Conservation (phyloP, 2,797 vertebrate genomes). For the Eospalax fontanierii region DNA sequence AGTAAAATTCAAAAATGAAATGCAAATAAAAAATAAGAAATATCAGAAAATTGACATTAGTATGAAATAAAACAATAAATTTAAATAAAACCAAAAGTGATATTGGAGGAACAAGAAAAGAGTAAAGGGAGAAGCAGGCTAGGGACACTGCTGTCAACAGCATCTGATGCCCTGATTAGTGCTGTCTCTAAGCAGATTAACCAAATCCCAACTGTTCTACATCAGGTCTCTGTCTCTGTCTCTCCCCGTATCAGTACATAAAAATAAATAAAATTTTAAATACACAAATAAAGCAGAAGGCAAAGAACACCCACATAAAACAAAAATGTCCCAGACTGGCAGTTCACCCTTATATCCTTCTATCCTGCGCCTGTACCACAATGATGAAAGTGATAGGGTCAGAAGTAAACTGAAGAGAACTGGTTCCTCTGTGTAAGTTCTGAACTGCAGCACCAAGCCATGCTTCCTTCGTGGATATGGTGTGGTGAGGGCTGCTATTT, state of each 20-base stretch:
- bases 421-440: neutral
- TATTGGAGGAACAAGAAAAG: slow-evolving; percentile 13
- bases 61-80: slow-evolving; percentile 1
- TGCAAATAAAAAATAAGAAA: neutral
- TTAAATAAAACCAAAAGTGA: slow-evolving; percentile 31
- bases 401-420: neutral
- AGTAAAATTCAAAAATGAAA: slow-evolving; percentile 53
- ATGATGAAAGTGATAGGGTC: neutral
- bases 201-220: slow-evolving; percentile 90
- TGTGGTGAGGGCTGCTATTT: neutral
- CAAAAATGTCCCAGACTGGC: neutral
- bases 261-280: slow-evolving; percentile 64
- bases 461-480: neutral
- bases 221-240: slow-evolving; percentile 88
- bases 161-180: slow-evolving; percentile 90
- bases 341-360: neutral
- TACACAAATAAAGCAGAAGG: slow-evolving; percentile 68
- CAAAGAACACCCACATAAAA: slow-evolving; percentile 71
- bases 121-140: neutral
- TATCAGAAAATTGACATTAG: neutral
- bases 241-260: slow-evolving; percentile 85
- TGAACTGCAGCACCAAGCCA: neutral
- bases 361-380: neutral
- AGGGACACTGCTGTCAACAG: slow-evolving; percentile 85
- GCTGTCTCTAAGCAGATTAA: slow-evolving; percentile 92